Conservation (phyloP, 2,113 vertebrate species). For the Bothrops jararaca region DNA sequence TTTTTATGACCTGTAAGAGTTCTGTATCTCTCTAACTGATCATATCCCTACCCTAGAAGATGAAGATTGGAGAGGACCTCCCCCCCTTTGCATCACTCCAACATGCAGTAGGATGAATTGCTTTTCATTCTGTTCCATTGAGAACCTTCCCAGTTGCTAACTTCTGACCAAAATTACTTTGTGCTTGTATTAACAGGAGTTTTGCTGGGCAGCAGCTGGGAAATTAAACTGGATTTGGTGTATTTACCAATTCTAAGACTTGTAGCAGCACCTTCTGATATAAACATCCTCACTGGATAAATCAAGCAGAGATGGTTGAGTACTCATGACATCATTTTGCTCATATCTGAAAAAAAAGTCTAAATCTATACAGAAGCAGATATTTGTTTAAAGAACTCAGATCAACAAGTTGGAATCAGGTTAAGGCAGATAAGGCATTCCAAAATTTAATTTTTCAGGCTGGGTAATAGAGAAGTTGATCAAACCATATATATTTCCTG, state of each 20-base stretch:
- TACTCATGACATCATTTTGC: slow-evolving; percentile 5
- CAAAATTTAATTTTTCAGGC: slow-evolving; percentile 23
- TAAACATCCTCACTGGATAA: slow-evolving; percentile 41
- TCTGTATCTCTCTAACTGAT: too few species aligned
- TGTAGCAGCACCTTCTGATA: slow-evolving; percentile 46
- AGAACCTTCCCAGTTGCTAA: slow-evolving; percentile 48
- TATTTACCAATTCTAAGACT: slow-evolving; percentile 32
- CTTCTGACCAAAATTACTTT: slow-evolving; percentile 41
- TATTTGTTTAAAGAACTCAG: slow-evolving; percentile 38
- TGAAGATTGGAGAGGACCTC: neutral
- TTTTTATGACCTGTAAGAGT: neutral
- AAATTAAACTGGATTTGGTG: slow-evolving; percentile 54
- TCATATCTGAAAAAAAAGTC: slow-evolving; percentile 20
- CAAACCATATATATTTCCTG: slow-evolving; percentile 30
- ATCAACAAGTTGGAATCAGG: slow-evolving; percentile 26
- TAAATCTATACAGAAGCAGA: slow-evolving; percentile 7
- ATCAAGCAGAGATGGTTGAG: slow-evolving; percentile 26
- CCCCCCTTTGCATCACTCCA: neutral
- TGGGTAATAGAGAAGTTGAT: slow-evolving; percentile 1
- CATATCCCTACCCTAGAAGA: neutral
- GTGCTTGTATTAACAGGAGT: slow-evolving; percentile 54
- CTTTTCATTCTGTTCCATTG: slow-evolving; percentile 52
- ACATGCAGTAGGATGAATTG: slow-evolving; percentile 43
- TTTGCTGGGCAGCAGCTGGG: slow-evolving; percentile 53
- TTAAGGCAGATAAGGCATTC: neutral